Base-by-base conservation (phyloP, 2,797 vertebrate species). In the Coilia nasus region DNA sequence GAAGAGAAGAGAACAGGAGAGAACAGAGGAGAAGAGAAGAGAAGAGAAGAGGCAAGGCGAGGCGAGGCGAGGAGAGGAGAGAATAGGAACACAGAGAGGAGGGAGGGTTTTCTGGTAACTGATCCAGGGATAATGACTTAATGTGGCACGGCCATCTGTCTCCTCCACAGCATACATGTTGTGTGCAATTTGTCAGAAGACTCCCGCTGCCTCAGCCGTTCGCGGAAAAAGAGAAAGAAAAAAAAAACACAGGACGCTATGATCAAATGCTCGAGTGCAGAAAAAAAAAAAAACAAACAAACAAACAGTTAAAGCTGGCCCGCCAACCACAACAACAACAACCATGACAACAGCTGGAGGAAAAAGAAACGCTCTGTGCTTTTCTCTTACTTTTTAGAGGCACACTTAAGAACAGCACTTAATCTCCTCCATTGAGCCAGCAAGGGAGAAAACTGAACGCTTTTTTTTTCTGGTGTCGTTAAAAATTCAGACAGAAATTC, bases 91-190 rank as follows among this genome's bases (percentile, higher is more conserved):
- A n/a, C 25, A 14, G 25, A 71, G 64, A 35, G 28, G 23, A 44
- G 31, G 31, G 71, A 78, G 84, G 71, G 78, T 62, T 85, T 85
- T 83, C 46, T 62, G 83, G 82, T 57, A 85, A 56, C 83, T 89
- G 83, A 88, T 86, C 88, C 87, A 81, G 84, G 86, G 88, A 91
- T 91, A 92, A 90, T 92, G 89, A 91, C 91, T 88, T 82, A 89
- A 93, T 81, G 85, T 91, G 91, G 89, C 91, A 89, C 83, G 83
- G 84, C 91, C 93, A 92, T 94, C 91, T 93, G 92, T 91, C 85
- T 91, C 83, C 81, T 84, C 81, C 67, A 78, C 83, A 88, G 89
- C 83, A 83, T 84, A 83, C 90, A 88, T 91, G 91, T 87, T 89
- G 89, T 90, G 89, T 90, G 87, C 88, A 85, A 92, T 93, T 92